These are phyloP conservation scores for Telenomus remus DNA, from an alignment of 1,140 invertebrate species.

Conservation along the genomic window DNA sequence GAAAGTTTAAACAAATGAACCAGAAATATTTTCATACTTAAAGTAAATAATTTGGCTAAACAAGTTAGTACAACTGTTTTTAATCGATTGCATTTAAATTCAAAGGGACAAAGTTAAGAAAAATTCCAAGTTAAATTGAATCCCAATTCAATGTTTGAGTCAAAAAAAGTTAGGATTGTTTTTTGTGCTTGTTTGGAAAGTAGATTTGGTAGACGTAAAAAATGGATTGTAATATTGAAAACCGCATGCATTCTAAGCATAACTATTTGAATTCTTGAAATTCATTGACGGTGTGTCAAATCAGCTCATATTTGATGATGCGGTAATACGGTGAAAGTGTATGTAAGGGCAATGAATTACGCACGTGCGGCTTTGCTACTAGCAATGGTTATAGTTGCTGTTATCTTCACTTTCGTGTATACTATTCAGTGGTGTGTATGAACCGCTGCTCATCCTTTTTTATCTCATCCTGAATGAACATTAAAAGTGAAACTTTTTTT, in stretches of 20 bases:
- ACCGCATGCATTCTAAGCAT: background rate
- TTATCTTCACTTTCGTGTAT: conserved; percentile 57
- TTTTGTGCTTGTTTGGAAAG: no score
- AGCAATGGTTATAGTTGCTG: conserved; percentile 42
- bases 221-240: no score
- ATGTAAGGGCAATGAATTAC: conserved; percentile 62
- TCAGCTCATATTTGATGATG: conserved; percentile 28
- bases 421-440: conserved; percentile 36
- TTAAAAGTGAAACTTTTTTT: conserved; percentile 3
- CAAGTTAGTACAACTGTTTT: no score
- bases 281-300: conserved; percentile 38
- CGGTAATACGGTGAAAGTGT: conserved; percentile 62
- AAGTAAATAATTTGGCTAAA: no score
- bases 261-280: background rate
- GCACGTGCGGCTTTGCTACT: conserved; percentile 50
- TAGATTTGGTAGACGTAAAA: no score
- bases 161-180: no score
- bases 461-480: conserved; percentile 23
- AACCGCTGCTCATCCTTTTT: conserved; percentile 7
- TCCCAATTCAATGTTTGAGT: no score
- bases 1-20: no score
- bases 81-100: no score
- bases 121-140: no score
- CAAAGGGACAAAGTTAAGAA: no score
- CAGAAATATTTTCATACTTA: no score